Base-by-base conservation (phyloP, 2,113 vertebrate genomes). In the Hiodon alosoides region DNA sequence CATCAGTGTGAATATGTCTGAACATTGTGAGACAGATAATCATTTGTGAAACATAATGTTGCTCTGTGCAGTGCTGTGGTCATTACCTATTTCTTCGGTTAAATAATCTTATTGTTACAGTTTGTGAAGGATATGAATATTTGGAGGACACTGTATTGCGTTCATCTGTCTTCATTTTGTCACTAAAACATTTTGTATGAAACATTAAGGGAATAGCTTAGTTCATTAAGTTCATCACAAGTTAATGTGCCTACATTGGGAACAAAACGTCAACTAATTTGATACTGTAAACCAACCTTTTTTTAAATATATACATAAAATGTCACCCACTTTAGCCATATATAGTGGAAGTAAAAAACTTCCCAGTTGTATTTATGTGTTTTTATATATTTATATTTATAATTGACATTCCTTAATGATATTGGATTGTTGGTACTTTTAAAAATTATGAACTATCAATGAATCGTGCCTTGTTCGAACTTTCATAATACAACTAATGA, bases 381-480 rank as follows among this genome's bases (percentile, higher is more conserved):
- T 87, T 87, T 84, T 85, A 77, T 76, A 74, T 87, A 83, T 83
- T 82, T 73, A 74, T 89, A 84, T 91, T 89, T 90, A 90, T 90
- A 87, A 87, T 77, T 87, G 87, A 89, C 90, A 91, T 91, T 90
- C 89, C 90, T 89, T 77, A 76, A 64, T 78, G 60, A 73, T 46
- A 80, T 74, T 79, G 79, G 77, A 77, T 78, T 85, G 52, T 78
- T 78, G 51, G 80, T 81, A 77, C 76, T 71, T 31, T 4, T 69
- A 76, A 80, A 80, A 79, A n/a, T n/a, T n/a, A n/a, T n/a, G n/a
- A n/a, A 14, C 76, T 74, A 55, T 58, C 64, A 73, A 78, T 83
- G 57, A 71, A 85, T 76, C 79, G 68, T 57, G 55, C 74, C 76
- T 68, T 71, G 69, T 83, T 86, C 60, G 17, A 48, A 64, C 53